Conservation (phyloP, 2,113 vertebrate genomes). For the Mixornis gularis region DNA sequence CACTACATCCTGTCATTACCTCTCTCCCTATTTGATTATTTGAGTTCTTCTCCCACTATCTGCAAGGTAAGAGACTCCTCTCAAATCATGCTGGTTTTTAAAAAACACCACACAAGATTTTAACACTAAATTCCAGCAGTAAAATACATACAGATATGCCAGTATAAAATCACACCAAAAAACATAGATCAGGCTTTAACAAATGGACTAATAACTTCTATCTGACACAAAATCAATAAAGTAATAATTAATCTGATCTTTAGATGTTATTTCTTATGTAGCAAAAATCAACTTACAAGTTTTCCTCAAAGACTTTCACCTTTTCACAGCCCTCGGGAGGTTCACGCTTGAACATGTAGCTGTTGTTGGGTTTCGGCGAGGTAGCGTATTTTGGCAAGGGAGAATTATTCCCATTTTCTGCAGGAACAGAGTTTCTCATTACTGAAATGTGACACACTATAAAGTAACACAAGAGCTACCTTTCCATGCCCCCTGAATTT, state of each 20-base stretch:
- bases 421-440: conserved; percentile 25
- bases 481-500: background rate
- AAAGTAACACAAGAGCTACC: background rate
- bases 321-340: conserved; percentile 97
- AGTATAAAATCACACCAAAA: background rate
- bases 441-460: background rate
- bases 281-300: conserved; percentile 81
- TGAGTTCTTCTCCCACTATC: background rate
- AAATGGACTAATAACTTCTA: background rate
- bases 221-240: background rate
- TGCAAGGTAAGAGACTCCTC: background rate
- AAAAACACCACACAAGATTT: background rate
- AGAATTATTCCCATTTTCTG: conserved; percentile 93
- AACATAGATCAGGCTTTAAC: background rate
- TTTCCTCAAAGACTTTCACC: conserved; percentile 94
- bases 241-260: background rate
- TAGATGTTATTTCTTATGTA: background rate
- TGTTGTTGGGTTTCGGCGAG: conserved; percentile 98
- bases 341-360: conserved; percentile 98
- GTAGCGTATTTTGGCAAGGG: conserved; percentile 97
- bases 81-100: background rate
- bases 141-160: background rate
- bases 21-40: background rate
- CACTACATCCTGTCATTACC: background rate
- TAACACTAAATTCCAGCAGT: background rate